A percentile compares a stretch with the other conserved stretches of the same genome.
phyloP scores from a whole-genome alignment of 2,888 invertebrate species.

The Noctua janthina region DNA sequence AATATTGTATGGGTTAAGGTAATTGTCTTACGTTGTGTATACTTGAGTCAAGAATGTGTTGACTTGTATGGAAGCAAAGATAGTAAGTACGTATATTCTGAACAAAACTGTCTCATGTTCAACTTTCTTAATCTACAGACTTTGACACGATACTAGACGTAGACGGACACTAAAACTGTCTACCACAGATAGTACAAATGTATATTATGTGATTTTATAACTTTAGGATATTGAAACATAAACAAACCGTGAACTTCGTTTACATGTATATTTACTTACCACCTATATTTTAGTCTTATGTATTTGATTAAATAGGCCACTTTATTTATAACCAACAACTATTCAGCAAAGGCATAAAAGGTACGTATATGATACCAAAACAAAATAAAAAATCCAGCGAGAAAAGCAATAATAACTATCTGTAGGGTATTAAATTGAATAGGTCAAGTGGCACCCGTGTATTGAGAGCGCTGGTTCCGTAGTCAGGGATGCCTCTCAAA shows the following conservation, averaged over 20 bases:
- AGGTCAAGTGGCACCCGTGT: conserved; percentile 41
- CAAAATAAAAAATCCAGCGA: not conserved
- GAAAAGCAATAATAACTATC: conserved; percentile 32
- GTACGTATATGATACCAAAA: not conserved
- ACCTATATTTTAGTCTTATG: too few relatives aligned
- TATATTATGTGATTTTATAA: too few relatives aligned
- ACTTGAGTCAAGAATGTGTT: not conserved
- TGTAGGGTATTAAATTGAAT: conserved; percentile 17
- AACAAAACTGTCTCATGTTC: not conserved
- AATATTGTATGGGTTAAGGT: not conserved
- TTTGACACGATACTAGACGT: not conserved
- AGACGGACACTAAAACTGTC: not conserved
- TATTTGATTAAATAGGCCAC: not conserved
- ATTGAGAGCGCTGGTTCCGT: conserved; percentile 19
- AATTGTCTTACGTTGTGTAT: not conserved
- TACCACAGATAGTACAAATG: not conserved
- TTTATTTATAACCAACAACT: not conserved
- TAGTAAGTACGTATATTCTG: too few relatives aligned
- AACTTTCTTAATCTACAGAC: not conserved
- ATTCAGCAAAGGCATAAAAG: not conserved
- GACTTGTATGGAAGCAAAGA: not conserved
- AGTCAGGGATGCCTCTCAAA: conserved; percentile 36
- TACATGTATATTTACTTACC: not conserved
- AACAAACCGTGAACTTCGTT: too few relatives aligned
- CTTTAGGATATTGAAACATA: too few relatives aligned